A percentile compares a stretch with the other conserved stretches of the same genome.
These are phyloP conservation scores for Camptogramma bilineatum DNA, from an alignment of 2,888 invertebrate genomes.

Conservation along the genomic window DNA sequence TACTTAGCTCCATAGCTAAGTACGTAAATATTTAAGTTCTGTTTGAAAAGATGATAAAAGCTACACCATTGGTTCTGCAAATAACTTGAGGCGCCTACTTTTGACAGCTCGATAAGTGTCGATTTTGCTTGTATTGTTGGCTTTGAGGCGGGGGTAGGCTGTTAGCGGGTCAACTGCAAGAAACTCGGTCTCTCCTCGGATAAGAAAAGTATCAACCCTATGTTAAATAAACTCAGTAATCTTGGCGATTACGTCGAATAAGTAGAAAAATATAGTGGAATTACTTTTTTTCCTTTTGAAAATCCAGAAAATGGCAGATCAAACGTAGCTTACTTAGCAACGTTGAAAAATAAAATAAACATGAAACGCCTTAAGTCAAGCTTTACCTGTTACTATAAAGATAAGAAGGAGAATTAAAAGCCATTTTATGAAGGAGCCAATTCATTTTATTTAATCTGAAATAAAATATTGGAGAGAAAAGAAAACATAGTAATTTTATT, in stretches of 20 bases:
- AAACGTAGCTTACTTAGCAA: neutral
- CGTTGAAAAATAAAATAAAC: neutral
- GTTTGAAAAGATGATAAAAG: constrained; percentile 30
- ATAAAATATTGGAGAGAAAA: neutral
- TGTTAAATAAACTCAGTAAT: neutral
- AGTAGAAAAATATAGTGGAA: too few species aligned
- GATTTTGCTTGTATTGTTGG: constrained; percentile 21
- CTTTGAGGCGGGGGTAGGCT: constrained; percentile 9
- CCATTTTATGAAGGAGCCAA: neutral
- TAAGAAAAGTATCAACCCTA: neutral
- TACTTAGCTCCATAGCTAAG: constrained; percentile 1
- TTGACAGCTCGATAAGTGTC: constrained; percentile 22
- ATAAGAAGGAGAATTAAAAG: neutral
- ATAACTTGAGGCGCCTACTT: constrained; percentile 25
- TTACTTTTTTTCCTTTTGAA: neutral
- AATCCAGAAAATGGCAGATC: too few species aligned
- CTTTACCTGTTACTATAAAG: neutral
- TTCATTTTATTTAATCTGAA: constrained; percentile 1
- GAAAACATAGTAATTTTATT: neutral
- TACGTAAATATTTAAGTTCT: constrained; percentile 25
- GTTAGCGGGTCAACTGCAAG: constrained; percentile 5
- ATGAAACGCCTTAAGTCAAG: neutral
- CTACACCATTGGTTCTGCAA: constrained; percentile 28
- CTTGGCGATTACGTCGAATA: too few species aligned
- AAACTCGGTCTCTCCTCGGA: neutral